Evolutionary conservation across 1,140 invertebrate genomes (phyloP), one percentile per base, ranked within the genome.

Genomic region (Physella acuta): DNA sequence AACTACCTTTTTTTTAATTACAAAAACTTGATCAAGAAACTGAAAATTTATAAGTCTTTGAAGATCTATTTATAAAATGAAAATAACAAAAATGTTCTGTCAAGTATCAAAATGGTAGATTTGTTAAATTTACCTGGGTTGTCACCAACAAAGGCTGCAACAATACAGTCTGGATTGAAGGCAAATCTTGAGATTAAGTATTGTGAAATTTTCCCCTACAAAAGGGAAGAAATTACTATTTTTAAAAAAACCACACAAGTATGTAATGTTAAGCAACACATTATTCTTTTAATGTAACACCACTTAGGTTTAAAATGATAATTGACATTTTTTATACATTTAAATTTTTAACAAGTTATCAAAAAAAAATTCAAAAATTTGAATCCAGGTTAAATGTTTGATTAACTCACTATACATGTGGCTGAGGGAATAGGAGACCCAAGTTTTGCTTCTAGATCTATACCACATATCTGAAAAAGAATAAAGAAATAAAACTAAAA

Each of bases 81-180:
- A n/a, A n/a, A n/a, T n/a, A n/a, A n/a, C n/a, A n/a, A n/a, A n/a
- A n/a, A n/a, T n/a, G n/a, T n/a, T n/a, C n/a, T n/a, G n/a, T n/a
- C n/a, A n/a, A n/a, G n/a, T n/a, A n/a, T n/a, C n/a, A n/a, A n/a
- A n/a, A n/a, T n/a, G n/a, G n/a, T n/a, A n/a, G n/a, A n/a, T n/a
- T n/a, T n/a, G n/a, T n/a, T n/a, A n/a, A n/a, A 33, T 33, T 64
- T 68, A 85, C 84, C 78, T 61, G 86, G 92, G 88, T 98, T 98
- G 81, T 98, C 96, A 0, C 95, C 96, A 1, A 95, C 97, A 82
- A 96, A 97, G 0, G 93, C 90, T 3, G 94, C 87, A 4, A 98
- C 88, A 80, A 89, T 86, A 82, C 95, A 98, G 3, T 91, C 86
- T 0, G 89, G 80, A 76, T 88, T 86, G 83, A 98, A 97, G 8